phyloP scores from a whole-genome alignment of 1,140 invertebrate species.

The Lepidurus couesii region DNA sequence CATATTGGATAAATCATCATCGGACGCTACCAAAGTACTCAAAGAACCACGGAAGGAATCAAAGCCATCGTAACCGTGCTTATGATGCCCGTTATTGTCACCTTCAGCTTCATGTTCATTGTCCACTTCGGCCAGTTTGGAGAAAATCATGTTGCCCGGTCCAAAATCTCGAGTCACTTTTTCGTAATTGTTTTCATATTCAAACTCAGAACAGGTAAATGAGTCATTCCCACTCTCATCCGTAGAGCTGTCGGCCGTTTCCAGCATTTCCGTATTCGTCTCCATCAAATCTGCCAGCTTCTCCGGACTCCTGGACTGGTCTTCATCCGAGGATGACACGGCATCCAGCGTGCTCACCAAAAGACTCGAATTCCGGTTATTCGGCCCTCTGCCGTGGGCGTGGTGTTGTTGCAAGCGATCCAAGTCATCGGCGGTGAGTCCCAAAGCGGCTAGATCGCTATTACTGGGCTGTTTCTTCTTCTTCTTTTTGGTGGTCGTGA shows the following conservation, averaged over 20 bases:
- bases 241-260: slow-evolving; percentile 62
- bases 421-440: slow-evolving; percentile 85
- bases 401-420: slow-evolving; percentile 81
- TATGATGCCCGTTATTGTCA: slow-evolving; percentile 44
- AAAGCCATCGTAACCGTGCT: slow-evolving; percentile 67
- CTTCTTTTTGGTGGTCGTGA: slow-evolving; percentile 46
- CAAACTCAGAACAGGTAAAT: slow-evolving; percentile 96
- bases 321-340: slow-evolving; percentile 85
- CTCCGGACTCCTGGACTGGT: slow-evolving; percentile 50
- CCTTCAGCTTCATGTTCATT: slow-evolving; percentile 49
- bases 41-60: slow-evolving; percentile 88
- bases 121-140: slow-evolving; percentile 57
- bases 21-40: slow-evolving; percentile 84
- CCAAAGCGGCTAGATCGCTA: slow-evolving; percentile 52
- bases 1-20: slow-evolving; percentile 69
- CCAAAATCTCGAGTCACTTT: slow-evolving; percentile 50
- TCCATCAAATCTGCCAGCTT: slow-evolving; percentile 46
- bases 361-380: slow-evolving; percentile 60
- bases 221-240: slow-evolving; percentile 95
- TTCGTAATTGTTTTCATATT: slow-evolving; percentile 86
- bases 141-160: slow-evolving; percentile 55
- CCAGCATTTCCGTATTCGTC: slow-evolving; percentile 44
- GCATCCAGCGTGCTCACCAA: slow-evolving; percentile 86
- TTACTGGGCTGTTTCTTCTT: slow-evolving; percentile 38
- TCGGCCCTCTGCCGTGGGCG: slow-evolving; percentile 41